Evolutionary conservation across 35 echinoderm and acorn worm genomes (phyloP).

Genomic region (Hemicentrotus pulcherrimus): DNA sequence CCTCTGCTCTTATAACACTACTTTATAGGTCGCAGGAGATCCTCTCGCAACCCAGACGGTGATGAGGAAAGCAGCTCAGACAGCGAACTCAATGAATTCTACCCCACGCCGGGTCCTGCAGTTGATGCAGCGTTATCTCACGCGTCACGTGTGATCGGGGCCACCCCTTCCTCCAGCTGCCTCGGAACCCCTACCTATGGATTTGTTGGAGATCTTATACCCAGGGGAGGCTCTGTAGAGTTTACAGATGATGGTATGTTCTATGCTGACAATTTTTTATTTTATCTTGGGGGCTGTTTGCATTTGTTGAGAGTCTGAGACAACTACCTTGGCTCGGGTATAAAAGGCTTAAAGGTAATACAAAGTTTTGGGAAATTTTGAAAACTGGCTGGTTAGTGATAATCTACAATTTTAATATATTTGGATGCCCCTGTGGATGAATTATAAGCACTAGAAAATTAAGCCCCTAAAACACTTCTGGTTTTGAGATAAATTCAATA

Average conservation of each 20-base stretch:
- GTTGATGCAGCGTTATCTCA: slow-evolving; percentile 84
- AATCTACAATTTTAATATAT: no score
- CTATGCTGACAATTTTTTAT: not conserved
- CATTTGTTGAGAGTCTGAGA: not conserved
- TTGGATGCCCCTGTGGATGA: no score
- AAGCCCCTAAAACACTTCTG: no score
- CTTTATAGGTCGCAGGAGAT: slow-evolving; percentile 36
- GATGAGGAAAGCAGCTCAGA: slow-evolving; percentile 71
- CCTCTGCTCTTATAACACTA: not conserved
- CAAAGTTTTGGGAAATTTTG: no score
- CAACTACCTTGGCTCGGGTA: no score
- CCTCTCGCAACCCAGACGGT: slow-evolving; percentile 47
- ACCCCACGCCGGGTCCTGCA: slow-evolving; percentile 74
- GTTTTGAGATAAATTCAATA: no score
- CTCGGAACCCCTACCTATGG: slow-evolving; percentile 50
- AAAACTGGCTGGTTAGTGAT: no score
- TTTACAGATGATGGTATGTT: slow-evolving; percentile 82
- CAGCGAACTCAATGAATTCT: slow-evolving; percentile 90
- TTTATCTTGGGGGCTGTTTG: not conserved
- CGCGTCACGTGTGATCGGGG: slow-evolving; percentile 58
- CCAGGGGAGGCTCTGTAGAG: slow-evolving; percentile 64
- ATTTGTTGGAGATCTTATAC: slow-evolving; percentile 57
- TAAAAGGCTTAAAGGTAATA: no score
- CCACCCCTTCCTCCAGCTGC: slow-evolving; percentile 63
- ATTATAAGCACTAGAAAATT: no score